These are phyloP conservation scores for Littorina saxatilis DNA, from an alignment of 1,140 invertebrate species.

Conservation along the genomic window DNA sequence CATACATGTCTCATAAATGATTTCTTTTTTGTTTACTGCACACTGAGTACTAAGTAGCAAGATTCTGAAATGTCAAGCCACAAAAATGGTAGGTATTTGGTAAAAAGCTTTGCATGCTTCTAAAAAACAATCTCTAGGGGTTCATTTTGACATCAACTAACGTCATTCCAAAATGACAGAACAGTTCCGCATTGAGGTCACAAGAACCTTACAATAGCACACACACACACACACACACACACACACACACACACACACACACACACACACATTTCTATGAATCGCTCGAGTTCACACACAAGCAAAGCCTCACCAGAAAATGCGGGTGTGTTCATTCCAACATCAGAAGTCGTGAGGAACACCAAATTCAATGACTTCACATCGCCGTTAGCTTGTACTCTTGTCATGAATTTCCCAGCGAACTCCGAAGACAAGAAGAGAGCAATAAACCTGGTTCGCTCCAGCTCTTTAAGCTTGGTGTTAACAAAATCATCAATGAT, in stretches of 20 bases:
- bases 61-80: too few relatives aligned
- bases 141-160: too few relatives aligned
- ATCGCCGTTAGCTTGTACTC: neutral
- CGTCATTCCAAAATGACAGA: too few relatives aligned
- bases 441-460: neutral
- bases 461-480: neutral
- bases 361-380: neutral
- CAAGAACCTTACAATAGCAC: too few relatives aligned
- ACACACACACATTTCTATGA: neutral
- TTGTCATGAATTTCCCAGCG: neutral
- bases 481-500: neutral
- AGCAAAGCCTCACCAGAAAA: constrained; percentile 5
- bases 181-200: too few relatives aligned
- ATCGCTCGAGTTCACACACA: neutral
- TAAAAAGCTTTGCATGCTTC: too few relatives aligned
- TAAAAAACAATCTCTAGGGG: too few relatives aligned
- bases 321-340: neutral
- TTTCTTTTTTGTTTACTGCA: too few relatives aligned
- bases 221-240: constrained; percentile 1
- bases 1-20: too few relatives aligned
- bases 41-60: too few relatives aligned
- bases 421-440: constrained; percentile 16
- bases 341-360: constrained; percentile 6
- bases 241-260: constrained; percentile 42
- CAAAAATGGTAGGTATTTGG: too few relatives aligned